Evolutionary conservation across 23 tunicate genomes (phyloP).

Genomic region (Trididemnum miniatum): DNA sequence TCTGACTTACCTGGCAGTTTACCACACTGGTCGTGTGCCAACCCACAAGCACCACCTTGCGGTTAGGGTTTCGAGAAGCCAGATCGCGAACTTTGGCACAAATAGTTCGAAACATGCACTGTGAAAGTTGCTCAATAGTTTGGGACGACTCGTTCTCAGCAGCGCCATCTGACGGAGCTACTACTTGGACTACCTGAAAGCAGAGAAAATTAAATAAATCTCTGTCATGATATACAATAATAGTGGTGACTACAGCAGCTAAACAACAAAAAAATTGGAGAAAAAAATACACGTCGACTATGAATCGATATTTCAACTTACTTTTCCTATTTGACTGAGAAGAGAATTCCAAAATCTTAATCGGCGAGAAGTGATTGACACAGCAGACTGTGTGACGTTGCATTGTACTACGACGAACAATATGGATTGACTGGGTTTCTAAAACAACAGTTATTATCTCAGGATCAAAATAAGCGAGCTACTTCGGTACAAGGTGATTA

Average conservation of each 20-base stretch:
- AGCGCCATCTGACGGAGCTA: slow-evolving; percentile 29
- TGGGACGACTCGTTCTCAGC: not conserved
- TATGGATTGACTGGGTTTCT: slow-evolving; percentile 41
- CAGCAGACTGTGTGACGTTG: slow-evolving; percentile 34
- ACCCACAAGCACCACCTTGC: slow-evolving; percentile 74
- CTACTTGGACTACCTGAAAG: slow-evolving; percentile 54
- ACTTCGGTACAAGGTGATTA: too few species aligned
- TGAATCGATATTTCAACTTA: too few species aligned
- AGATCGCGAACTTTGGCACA: slow-evolving; percentile 44
- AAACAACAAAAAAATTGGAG: too few species aligned
- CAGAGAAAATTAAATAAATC: too few species aligned
- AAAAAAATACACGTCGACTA: too few species aligned
- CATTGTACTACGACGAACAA: slow-evolving; percentile 66
- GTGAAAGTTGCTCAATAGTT: slow-evolving; percentile 40
- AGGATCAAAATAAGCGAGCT: too few species aligned
- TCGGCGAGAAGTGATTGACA: slow-evolving; percentile 53
- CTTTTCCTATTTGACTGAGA: slow-evolving; percentile 80
- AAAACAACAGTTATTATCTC: too few species aligned
- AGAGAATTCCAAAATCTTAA: slow-evolving; percentile 79
- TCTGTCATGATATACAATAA: too few species aligned
- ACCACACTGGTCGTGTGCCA: slow-evolving; percentile 79
- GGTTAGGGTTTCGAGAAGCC: slow-evolving; percentile 30
- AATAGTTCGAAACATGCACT: slow-evolving; percentile 14
- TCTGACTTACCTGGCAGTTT: slow-evolving; percentile 77
- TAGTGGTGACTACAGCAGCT: too few species aligned